Evolutionary conservation across 2,888 invertebrate genomes (phyloP), one percentile per base, ranked within the genome.

Genomic region (Acheta domesticus): DNA sequence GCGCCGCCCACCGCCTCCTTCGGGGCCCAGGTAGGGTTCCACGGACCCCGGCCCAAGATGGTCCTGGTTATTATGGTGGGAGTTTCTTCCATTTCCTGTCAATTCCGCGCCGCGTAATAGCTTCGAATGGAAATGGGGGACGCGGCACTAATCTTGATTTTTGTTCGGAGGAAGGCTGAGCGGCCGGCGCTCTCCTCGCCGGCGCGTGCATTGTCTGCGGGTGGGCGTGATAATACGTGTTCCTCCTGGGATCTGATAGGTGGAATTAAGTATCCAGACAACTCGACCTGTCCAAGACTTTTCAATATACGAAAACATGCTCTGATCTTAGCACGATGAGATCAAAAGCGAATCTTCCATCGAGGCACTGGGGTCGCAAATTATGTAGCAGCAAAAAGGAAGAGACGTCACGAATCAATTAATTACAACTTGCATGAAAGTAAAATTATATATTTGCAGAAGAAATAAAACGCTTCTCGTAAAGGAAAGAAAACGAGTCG

Each of bases 11-110:
- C 62, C n/a, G n/a, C n/a, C 62, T n/a, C 62, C n/a, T 62, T n/a
- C 62, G 62, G 62, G 62, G 62, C 62, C 62, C 62, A 62, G 62
- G 62, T 62, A 62, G 62, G 62, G 62, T 62, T 62, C 62, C 62
- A 11, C 62, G n/a, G 62, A 11, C 62, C 62, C n/a, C 62, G 62
- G 62, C 16, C 62, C 62, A 62, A 62, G 62, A 62, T n/a, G 62
- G 16, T 62, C 62, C n/a, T 62, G 62, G 62, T 62, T 62, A 62
- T 62, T 62, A 62, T 12, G 62, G 14, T 62, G 62, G 62, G 62
- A 62, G 62, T 62, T 62, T 62, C 62, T 62, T 62, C n/a, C 62
- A 62, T 62, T 62, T 62, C 62, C 62, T 62, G 62, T 62, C 62
- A 62, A 62, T 62, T 62, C n/a, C 62, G 62, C 14, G 62, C 62